Conservation (phyloP, 1,140 invertebrate genomes). For the Ceratosolen fusciceps region DNA sequence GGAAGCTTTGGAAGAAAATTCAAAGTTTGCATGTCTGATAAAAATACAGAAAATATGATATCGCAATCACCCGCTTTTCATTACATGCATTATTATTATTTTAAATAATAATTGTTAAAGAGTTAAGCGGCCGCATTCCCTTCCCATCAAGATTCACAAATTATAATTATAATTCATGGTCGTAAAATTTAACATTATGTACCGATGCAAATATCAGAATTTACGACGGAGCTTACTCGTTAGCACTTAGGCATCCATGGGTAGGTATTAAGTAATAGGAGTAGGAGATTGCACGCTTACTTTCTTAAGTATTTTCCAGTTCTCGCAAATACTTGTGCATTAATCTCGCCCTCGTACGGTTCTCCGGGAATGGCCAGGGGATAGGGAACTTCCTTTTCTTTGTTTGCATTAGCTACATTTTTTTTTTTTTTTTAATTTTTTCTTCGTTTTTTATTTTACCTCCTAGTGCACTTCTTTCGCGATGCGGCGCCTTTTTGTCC, state of each 20-base stretch:
- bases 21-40: too few species aligned
- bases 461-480: background rate
- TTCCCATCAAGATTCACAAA: too few species aligned
- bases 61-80: too few species aligned
- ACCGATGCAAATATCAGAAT: too few species aligned
- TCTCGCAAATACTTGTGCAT: slow-evolving; percentile 56
- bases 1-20: too few species aligned
- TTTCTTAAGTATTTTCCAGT: slow-evolving; percentile 25
- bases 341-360: slow-evolving; percentile 53
- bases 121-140: too few species aligned
- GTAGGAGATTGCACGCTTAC: slow-evolving; percentile 7
- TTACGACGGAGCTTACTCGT: background rate
- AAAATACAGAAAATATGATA: too few species aligned
- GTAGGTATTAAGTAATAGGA: too few species aligned
- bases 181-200: too few species aligned
- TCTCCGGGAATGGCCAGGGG: background rate
- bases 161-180: too few species aligned
- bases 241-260: background rate
- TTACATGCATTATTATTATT: too few species aligned
- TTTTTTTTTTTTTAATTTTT: background rate
- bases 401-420: slow-evolving; percentile 42
- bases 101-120: background rate
- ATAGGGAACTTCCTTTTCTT: slow-evolving; percentile 52
- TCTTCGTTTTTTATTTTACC: slow-evolving; percentile 13
- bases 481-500: slow-evolving; percentile 49